Conservation (phyloP, 2,797 vertebrate genomes). For the Hapalemur alaotrensis region DNA sequence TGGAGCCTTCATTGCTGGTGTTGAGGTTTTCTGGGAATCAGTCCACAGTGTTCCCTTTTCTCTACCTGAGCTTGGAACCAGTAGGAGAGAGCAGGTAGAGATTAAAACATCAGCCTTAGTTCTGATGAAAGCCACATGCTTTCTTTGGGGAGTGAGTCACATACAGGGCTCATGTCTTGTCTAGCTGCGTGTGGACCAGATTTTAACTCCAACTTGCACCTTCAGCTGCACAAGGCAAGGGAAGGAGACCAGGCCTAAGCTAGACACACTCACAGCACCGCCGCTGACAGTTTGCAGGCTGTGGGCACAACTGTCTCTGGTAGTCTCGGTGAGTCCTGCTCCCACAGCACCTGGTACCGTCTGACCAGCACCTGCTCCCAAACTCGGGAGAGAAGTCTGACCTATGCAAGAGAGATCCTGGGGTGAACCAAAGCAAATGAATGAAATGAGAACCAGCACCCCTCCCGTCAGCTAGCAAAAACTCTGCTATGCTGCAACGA, state of each 20-base stretch:
- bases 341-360: accelerated
- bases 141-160: not conserved
- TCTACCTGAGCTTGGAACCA: not conserved
- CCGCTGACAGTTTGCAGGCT: not conserved
- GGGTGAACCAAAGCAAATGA: not conserved
- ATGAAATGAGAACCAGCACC: not conserved
- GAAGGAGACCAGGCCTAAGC: accelerated
- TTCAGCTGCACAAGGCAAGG: no score
- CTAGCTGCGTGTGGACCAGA: not conserved
- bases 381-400: not conserved
- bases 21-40: not conserved
- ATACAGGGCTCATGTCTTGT: not conserved
- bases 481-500: not conserved
- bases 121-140: not conserved
- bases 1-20: no score
- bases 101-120: not conserved
- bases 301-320: not conserved
- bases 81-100: not conserved
- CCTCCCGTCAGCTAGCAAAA: not conserved
- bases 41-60: not conserved
- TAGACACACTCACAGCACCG: accelerated
- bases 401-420: not conserved
- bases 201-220: not conserved
- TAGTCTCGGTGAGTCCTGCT: not conserved
- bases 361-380: not conserved